Evolutionary conservation across 1,140 invertebrate genomes (phyloP).

Genomic region (Pseudomyrmex gracilis): DNA sequence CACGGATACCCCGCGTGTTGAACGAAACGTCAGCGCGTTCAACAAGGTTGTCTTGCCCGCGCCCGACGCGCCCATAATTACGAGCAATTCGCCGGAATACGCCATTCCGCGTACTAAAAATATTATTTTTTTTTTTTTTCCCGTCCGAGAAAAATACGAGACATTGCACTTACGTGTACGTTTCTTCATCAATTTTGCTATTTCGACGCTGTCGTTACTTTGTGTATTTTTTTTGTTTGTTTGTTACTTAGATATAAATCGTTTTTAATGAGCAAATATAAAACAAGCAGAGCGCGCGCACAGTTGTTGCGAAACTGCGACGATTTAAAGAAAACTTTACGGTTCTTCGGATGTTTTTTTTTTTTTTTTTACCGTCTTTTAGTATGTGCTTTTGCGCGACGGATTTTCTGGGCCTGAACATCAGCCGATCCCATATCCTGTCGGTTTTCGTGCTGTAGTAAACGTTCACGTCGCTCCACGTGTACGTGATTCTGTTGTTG

Average conservation of each 20-base stretch:
- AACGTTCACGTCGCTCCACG: conserved; percentile 80
- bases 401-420: conserved; percentile 61
- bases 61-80: conserved; percentile 97
- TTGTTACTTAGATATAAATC: too few relatives aligned
- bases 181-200: too few relatives aligned
- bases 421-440: conserved; percentile 68
- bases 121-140: not conserved
- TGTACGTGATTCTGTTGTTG: conserved; percentile 76
- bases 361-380: conserved; percentile 75
- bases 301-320: not conserved
- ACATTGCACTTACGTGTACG: too few relatives aligned
- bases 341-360: not conserved
- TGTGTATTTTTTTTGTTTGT: too few relatives aligned
- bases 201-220: too few relatives aligned
- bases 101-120: conserved; percentile 94
- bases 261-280: not conserved
- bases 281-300: not conserved
- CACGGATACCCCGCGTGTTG: conserved; percentile 89
- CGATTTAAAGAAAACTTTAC: not conserved
- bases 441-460: conserved; percentile 71
- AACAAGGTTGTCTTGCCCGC: conserved; percentile 98
- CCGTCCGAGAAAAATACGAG: not conserved
- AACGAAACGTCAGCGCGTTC: conserved; percentile 95
- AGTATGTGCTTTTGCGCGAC: conserved; percentile 77
- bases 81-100: conserved; percentile 94